Evolutionary conservation across 1,140 invertebrate genomes (phyloP).

Genomic region (Mactra quadrangularis): DNA sequence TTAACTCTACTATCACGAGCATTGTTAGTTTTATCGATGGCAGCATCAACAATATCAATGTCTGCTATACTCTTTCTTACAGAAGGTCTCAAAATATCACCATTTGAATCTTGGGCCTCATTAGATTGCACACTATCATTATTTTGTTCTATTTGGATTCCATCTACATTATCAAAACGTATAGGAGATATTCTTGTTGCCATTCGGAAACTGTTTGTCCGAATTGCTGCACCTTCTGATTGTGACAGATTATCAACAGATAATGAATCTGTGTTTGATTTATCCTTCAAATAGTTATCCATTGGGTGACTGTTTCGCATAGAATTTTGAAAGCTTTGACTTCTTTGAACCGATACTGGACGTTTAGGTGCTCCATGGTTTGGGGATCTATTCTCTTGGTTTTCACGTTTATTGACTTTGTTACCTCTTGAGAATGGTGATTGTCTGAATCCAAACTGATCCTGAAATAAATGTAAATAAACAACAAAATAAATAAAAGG

Average conservation of each 20-base stretch:
- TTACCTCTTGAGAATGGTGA: neutral
- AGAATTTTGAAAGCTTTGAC: constrained; percentile 51
- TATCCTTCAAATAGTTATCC: constrained; percentile 4
- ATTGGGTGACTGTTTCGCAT: neutral
- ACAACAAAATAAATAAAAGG: neutral
- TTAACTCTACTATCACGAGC: neutral
- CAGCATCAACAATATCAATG: constrained; percentile 7
- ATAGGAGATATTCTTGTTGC: constrained; percentile 48
- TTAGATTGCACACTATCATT: neutral
- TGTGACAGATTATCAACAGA: constrained; percentile 56
- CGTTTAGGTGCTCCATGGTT: constrained; percentile 25
- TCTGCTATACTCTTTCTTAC: constrained; percentile 48
- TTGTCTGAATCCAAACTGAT: constrained; percentile 29
- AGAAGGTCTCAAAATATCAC: constrained; percentile 25
- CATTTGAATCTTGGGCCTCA: neutral
- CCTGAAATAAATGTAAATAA: constrained; percentile 22
- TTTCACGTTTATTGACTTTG: constrained; percentile 14
- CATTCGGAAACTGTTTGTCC: constrained; percentile 47
- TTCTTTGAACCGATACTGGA: constrained; percentile 28
- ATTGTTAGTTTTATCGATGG: neutral
- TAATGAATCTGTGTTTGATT: neutral
- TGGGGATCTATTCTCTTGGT: constrained; percentile 41
- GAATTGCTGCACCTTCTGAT: constrained; percentile 24
- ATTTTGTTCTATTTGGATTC: neutral
- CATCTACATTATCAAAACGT: constrained; percentile 37